Base-by-base conservation (phyloP, 2,113 vertebrate genomes). In the Hucho hucho region DNA sequence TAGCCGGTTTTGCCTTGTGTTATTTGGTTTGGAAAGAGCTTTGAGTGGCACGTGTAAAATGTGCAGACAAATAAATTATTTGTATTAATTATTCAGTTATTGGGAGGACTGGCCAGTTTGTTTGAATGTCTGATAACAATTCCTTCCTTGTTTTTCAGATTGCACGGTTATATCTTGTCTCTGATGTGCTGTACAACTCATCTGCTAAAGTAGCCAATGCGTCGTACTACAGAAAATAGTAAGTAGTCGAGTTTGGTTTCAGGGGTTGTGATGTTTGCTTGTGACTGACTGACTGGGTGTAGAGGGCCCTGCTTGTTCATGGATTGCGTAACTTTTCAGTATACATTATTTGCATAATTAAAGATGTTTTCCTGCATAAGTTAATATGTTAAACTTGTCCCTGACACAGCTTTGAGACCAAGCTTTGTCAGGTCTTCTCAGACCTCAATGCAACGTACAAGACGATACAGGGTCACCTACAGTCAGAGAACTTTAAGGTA, bases 151-250 rank as follows among this genome's bases (percentile, higher is more conserved):
- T n/a, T 61, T 87, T 86, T 88, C 93, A 99, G 98, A 99, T 99
- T 67, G 98, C 98, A 79, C 94, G 98, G 82, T 93, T 99, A 46
- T 99, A 99, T 93, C 92, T 99, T 24, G 98, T 99, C 82, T 99
- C 97, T 0, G 98, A 99, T 91, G 97, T 99, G 79, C 93, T 99
- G 65, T 98, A 97, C 87, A 99, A 99, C 88, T 99, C 98, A 63
- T 99, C 97, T 71, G 98, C 98, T 88, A 99, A 99, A 95, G 98
- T 99, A 78, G 85, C 97, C 88, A 99, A 99, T 85, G 97, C 98
- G 70, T 99, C 98, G 56, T 99, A 99, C 91, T 99, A 99, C 75
- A 96, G 98, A 85, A 99, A 99, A 95, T 99, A 94, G 98, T 99
- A 94, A 96, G 97, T 96, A 13, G 4, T 49, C 64, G 14, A 11